A percentile compares a stretch with the other conserved stretches of the same genome.
These are phyloP conservation scores for Drosophila arizonae DNA, from an alignment of 1,140 invertebrate genomes.

Conservation along the genomic window DNA sequence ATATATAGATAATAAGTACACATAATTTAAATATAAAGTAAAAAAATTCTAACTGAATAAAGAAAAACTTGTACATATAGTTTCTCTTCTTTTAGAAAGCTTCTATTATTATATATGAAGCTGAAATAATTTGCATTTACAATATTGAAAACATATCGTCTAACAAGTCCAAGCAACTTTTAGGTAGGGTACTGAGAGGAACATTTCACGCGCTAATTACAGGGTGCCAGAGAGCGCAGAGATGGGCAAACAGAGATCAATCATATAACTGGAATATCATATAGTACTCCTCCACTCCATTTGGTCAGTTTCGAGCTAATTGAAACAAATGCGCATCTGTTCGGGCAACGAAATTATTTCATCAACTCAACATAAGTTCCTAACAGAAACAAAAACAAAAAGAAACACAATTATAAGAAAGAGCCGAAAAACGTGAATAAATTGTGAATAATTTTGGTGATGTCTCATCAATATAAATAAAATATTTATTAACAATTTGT, in stretches of 20 bases:
- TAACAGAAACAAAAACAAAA: not conserved
- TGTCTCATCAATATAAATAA: constrained; percentile 81
- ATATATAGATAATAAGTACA: too few relatives aligned
- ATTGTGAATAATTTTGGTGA: constrained; percentile 78
- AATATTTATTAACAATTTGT: constrained; percentile 81
- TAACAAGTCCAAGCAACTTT: too few relatives aligned
- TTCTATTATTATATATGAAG: too few relatives aligned
- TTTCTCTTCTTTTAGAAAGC: too few relatives aligned
- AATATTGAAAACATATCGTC: too few relatives aligned
- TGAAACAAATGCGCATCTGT: constrained; percentile 74
- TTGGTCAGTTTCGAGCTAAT: constrained; percentile 48
- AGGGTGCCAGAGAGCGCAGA: constrained; percentile 59
- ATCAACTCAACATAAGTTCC: constrained; percentile 43
- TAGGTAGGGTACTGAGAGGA: constrained; percentile 12
- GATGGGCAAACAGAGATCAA: constrained; percentile 76
- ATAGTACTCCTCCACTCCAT: constrained; percentile 1
- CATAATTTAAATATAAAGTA: too few relatives aligned
- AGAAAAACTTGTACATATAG: too few relatives aligned
- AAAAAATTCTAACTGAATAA: too few relatives aligned
- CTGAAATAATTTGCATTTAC: too few relatives aligned
- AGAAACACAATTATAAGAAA: constrained; percentile 23
- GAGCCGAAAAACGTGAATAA: constrained; percentile 13
- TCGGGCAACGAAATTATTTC: constrained; percentile 58
- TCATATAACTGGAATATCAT: constrained; percentile 55
- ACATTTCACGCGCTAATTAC: constrained; percentile 76